phyloP scores from a whole-genome alignment of 1,140 invertebrate genomes.

The Ceratosolen solmsi region DNA sequence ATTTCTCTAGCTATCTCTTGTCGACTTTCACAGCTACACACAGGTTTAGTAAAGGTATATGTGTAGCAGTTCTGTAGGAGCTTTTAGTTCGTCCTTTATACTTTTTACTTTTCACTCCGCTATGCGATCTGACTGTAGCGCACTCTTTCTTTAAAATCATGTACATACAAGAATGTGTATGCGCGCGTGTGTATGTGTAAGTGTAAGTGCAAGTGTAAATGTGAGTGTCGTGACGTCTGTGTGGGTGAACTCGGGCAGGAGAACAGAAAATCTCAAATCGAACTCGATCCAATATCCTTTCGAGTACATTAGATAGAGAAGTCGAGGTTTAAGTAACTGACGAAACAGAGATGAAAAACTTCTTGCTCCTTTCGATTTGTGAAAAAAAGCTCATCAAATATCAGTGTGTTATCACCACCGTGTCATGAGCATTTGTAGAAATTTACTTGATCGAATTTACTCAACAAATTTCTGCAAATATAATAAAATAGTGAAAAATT shows the following conservation, averaged over 20 bases:
- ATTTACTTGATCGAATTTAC: slow-evolving; percentile 10
- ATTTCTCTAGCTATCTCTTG: slow-evolving; percentile 10
- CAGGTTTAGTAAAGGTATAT: not conserved
- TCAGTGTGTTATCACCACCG: not conserved
- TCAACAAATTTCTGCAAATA: not conserved
- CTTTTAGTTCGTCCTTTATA: not conserved
- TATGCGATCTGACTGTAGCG: not conserved
- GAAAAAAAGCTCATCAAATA: slow-evolving; percentile 15
- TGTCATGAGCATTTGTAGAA: not conserved
- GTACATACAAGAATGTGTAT: not conserved
- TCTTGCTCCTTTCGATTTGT: not conserved
- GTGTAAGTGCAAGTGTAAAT: too few species aligned
- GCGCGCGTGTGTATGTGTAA: not conserved
- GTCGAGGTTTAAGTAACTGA: not conserved
- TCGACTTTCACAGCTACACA: not conserved
- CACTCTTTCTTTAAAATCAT: not conserved
- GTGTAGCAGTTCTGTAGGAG: not conserved
- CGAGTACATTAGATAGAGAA: slow-evolving; percentile 16
- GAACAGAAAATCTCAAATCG: slow-evolving; percentile 12
- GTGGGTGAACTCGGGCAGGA: not conserved
- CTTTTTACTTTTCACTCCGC: not conserved
- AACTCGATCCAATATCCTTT: slow-evolving; percentile 23
- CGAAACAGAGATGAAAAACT: slow-evolving; percentile 14
- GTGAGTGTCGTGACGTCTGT: not conserved
- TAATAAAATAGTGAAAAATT: not conserved